A percentile compares a stretch with the other conserved stretches of the same genome.
phyloP scores from a whole-genome alignment of 2,888 invertebrate species.

The Hartigia nigra region DNA sequence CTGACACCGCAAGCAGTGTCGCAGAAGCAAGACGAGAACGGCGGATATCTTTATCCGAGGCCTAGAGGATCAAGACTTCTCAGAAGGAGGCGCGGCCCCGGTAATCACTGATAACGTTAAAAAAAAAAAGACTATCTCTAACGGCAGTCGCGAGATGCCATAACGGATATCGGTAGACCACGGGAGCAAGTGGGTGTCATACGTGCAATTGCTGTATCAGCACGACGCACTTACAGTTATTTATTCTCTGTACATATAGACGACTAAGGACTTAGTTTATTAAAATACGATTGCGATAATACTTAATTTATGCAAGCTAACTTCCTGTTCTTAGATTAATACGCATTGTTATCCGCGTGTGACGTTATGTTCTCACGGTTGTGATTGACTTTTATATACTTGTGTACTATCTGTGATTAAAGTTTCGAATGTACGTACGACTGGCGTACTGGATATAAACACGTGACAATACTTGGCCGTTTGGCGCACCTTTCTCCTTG shows the following conservation, averaged over 20 bases:
- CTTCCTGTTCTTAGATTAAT: conserved; percentile 26
- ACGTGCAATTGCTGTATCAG: conserved; percentile 36
- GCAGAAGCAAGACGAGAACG: conserved; percentile 52
- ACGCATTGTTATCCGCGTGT: conserved; percentile 34
- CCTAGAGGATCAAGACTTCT: conserved; percentile 49
- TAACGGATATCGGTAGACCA: conserved; percentile 27
- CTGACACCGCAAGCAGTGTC: conserved; percentile 76
- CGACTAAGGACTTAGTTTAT: conserved; percentile 45
- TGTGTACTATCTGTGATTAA: conserved; percentile 63
- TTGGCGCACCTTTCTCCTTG: not conserved
- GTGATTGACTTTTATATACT: conserved; percentile 43
- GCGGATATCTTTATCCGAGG: conserved; percentile 49
- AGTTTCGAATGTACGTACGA: conserved; percentile 36
- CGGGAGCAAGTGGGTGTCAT: conserved; percentile 36
- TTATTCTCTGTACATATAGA: conserved; percentile 61
- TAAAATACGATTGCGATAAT: conserved; percentile 27
- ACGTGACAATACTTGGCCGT: not conserved
- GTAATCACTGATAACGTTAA: conserved; percentile 32
- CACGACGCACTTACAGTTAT: conserved; percentile 49
- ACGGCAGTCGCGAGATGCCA: conserved; percentile 43
- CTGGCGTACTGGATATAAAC: not conserved
- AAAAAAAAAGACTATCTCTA: conserved; percentile 7
- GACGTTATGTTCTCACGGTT: conserved; percentile 31
- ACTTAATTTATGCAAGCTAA: conserved; percentile 42
- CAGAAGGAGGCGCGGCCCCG: conserved; percentile 51